Conservation (phyloP, 1,140 invertebrate species). For the Cydia fagiglandana region DNA sequence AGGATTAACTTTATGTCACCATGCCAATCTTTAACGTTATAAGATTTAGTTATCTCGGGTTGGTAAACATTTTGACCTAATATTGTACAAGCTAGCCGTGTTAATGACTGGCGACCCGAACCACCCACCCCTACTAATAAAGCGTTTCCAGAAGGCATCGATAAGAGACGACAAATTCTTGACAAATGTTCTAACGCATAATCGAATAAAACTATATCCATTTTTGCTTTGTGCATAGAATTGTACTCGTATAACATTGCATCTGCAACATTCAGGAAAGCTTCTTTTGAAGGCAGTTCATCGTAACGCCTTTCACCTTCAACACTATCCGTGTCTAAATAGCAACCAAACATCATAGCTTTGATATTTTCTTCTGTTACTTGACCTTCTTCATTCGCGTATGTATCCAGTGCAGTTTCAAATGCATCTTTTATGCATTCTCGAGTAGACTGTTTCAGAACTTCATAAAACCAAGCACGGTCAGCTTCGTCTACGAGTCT, state of each 20-base stretch:
- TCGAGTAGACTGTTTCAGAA: conserved; percentile 82
- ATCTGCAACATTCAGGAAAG: conserved; percentile 84
- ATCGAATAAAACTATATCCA: conserved; percentile 94
- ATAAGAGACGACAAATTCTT: conserved; percentile 90
- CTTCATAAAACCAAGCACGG: conserved; percentile 86
- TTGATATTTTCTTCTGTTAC: conserved; percentile 86
- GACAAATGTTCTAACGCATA: conserved; percentile 94
- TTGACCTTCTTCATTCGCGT: conserved; percentile 75
- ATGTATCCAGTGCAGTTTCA: conserved; percentile 81
- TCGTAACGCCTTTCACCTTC: conserved; percentile 91
- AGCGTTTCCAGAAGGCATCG: conserved; percentile 88
- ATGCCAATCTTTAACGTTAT: conserved; percentile 90
- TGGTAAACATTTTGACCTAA: conserved; percentile 88
- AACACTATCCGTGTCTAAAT: conserved; percentile 89
- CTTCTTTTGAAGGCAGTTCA: conserved; percentile 87
- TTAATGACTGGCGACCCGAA: conserved; percentile 94
- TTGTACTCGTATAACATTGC: conserved; percentile 92
- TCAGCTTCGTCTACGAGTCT: conserved; percentile 89
- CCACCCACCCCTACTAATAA: conserved; percentile 92
- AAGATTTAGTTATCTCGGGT: conserved; percentile 93
- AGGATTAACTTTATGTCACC: conserved; percentile 92
- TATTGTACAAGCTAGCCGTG: conserved; percentile 88
- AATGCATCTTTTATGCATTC: conserved; percentile 87
- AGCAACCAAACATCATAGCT: conserved; percentile 92
- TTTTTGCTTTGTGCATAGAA: conserved; percentile 90